Conservation (phyloP, 2,797 vertebrate species). For the Eremophila alpestris region DNA sequence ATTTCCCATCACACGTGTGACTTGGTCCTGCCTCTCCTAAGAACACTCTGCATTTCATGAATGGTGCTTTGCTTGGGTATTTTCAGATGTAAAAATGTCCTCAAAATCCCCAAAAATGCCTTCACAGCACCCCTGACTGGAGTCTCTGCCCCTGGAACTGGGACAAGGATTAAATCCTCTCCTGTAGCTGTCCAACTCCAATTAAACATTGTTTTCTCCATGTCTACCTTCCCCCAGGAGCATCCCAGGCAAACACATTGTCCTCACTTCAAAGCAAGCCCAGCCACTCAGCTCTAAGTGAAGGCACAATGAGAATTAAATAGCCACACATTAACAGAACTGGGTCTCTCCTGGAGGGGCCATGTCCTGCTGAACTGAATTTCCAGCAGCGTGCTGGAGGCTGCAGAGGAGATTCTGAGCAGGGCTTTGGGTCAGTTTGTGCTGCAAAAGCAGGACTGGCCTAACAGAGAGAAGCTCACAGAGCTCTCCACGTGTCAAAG, state of each 20-base stretch:
- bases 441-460: background rate
- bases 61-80: background rate
- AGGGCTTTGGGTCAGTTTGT: background rate
- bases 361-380: background rate
- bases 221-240: background rate
- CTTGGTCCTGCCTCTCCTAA: background rate
- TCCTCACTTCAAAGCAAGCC: background rate
- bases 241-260: background rate
- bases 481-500: background rate
- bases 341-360: background rate
- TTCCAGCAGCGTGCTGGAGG: background rate
- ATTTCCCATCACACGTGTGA: background rate
- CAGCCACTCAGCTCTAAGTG: background rate
- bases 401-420: background rate
- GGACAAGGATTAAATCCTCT: background rate
- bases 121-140: background rate
- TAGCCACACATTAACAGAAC: background rate
- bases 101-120: background rate
- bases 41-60: background rate
- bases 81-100: background rate
- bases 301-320: background rate
- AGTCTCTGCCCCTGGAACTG: background rate
- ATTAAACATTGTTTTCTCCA: background rate
- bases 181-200: background rate
- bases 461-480: background rate